Conservation (phyloP, 2,113 vertebrate genomes). For the Marcusenius ussheri region DNA sequence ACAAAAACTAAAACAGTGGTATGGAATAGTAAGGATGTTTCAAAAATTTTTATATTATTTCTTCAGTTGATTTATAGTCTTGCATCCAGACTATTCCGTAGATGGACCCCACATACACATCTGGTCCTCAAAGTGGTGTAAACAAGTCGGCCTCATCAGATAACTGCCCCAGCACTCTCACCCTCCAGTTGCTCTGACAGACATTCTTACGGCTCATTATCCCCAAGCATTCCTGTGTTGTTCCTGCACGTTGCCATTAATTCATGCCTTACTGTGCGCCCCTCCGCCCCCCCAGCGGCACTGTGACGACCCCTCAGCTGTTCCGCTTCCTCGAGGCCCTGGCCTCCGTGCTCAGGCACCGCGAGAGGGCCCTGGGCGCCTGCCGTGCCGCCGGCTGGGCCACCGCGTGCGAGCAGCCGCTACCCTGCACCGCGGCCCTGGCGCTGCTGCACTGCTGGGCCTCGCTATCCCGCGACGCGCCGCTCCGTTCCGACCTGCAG, state of each 20-base stretch:
- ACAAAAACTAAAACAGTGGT: neutral
- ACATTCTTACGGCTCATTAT: neutral
- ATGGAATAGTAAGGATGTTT: neutral
- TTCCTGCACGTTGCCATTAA: neutral
- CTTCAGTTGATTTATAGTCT: neutral
- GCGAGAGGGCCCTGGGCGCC: slow-evolving; percentile 40
- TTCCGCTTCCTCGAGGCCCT: slow-evolving; percentile 59
- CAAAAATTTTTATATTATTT: neutral
- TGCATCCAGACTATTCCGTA: neutral
- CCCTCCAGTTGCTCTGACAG: neutral
- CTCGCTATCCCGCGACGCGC: slow-evolving; percentile 45
- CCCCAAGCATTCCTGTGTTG: neutral
- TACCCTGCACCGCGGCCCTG: slow-evolving; percentile 66
- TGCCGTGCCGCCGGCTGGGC: slow-evolving; percentile 55
- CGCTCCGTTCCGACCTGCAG: slow-evolving; percentile 61
- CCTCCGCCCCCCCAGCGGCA: slow-evolving; percentile 49
- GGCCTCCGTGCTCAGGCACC: slow-evolving; percentile 68
- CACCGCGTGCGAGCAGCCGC: slow-evolving; percentile 48
- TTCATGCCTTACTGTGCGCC: neutral
- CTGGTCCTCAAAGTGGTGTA: neutral
- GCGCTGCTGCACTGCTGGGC: slow-evolving; percentile 75
- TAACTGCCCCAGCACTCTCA: neutral
- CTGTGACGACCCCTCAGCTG: slow-evolving; percentile 56
- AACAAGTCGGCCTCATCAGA: neutral
- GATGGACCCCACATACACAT: neutral